Evolutionary conservation across 1,140 invertebrate genomes (phyloP).

Genomic region (Apis florea): DNA sequence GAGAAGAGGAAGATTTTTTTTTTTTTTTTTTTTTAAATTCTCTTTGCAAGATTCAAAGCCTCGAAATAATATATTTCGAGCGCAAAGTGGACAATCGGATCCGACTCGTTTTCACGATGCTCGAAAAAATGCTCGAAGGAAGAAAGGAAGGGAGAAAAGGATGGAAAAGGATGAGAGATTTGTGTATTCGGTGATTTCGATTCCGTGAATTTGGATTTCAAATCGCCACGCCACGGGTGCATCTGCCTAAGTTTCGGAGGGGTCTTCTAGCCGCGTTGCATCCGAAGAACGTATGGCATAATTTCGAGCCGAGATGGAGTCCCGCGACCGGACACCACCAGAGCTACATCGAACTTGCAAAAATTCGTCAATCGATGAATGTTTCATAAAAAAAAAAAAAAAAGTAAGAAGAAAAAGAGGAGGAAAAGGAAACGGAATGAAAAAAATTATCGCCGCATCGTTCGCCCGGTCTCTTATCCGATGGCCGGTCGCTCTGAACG

Average conservation of each 20-base stretch:
- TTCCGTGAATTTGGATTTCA: conserved; percentile 65
- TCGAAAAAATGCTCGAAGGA: not conserved
- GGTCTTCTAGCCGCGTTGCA: conserved; percentile 54
- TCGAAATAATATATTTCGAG: too few relatives aligned
- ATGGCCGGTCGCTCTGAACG: too few relatives aligned
- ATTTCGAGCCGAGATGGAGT: conserved; percentile 25
- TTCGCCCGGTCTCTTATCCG: too few relatives aligned
- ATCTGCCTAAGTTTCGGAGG: conserved; percentile 63
- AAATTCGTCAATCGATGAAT: conserved; percentile 27
- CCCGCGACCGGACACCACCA: not conserved
- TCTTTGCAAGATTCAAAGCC: too few relatives aligned
- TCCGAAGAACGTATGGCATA: conserved; percentile 31
- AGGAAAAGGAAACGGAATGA: too few relatives aligned
- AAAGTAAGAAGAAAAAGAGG: too few relatives aligned
- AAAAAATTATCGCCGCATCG: not conserved
- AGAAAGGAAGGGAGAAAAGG: not conserved
- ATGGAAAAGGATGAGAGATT: conserved; percentile 30
- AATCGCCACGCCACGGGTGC: conserved; percentile 68
- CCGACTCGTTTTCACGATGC: conserved; percentile 7
- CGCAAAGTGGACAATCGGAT: not conserved
- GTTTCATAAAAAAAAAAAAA: conserved; percentile 4
- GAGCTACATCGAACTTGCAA: conserved; percentile 42
- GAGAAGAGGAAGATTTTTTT: too few relatives aligned
- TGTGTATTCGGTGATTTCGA: conserved; percentile 67
- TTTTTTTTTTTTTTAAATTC: too few relatives aligned